Conservation (phyloP, 2,888 invertebrate genomes). For the Carabus problematicus region DNA sequence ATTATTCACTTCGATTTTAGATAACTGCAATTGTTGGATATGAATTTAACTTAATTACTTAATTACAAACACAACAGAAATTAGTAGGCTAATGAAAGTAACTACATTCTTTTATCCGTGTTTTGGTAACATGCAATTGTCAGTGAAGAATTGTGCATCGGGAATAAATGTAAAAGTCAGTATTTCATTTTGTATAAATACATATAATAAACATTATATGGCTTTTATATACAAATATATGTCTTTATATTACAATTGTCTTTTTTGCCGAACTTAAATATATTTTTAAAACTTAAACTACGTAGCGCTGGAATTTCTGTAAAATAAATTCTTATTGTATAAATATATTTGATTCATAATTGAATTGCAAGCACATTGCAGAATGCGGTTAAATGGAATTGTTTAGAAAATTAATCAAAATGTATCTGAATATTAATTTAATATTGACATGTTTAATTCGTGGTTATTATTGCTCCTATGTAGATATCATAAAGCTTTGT, state of each 20-base stretch:
- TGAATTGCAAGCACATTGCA: not conserved
- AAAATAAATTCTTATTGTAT: constrained; percentile 9
- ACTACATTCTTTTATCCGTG: no score
- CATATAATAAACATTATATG: constrained; percentile 40
- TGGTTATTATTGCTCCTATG: constrained; percentile 4
- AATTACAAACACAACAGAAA: no score
- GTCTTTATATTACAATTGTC: constrained; percentile 34
- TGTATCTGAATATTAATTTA: no score
- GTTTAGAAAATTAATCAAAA: constrained; percentile 1
- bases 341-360: constrained; percentile 16
- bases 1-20: no score
- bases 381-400: not conserved
- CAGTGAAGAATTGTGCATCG: no score
- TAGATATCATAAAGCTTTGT: constrained; percentile 6
- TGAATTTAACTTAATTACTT: no score
- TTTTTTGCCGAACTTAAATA: constrained; percentile 33
- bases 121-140: no score
- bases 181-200: constrained; percentile 31
- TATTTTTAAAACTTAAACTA: constrained; percentile 12
- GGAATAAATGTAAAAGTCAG: no score
- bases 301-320: constrained; percentile 2
- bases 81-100: no score
- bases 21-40: no score
- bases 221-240: constrained; percentile 42
- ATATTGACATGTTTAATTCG: no score